Conservation (phyloP, 2,888 invertebrate species). For the Nymphalis polychloros region DNA sequence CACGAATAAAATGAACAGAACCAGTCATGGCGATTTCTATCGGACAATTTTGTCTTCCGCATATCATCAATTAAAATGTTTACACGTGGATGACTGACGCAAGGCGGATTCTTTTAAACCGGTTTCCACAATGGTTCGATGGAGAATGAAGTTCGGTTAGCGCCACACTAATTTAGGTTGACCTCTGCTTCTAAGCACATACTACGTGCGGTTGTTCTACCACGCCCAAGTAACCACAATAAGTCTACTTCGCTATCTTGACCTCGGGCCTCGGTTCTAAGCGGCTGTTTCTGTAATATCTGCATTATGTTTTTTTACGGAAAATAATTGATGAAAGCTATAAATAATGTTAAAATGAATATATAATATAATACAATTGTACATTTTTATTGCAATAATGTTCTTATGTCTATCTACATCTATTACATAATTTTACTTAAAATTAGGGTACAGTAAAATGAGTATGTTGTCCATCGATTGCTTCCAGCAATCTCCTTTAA, state of each 20-base stretch:
- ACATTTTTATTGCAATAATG: too few relatives aligned
- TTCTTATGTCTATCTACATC: too few relatives aligned
- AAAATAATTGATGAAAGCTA: not conserved
- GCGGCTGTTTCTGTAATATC: conserved; percentile 5
- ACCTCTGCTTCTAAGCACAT: conserved; percentile 43
- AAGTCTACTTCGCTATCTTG: conserved; percentile 21
- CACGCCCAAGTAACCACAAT: conserved; percentile 30
- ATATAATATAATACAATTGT: not conserved
- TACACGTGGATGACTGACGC: conserved; percentile 75
- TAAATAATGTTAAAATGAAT: not conserved
- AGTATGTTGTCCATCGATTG: too few relatives aligned
- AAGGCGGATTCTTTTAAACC: conserved; percentile 71
- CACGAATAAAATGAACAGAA: conserved; percentile 53
- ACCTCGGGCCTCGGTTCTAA: conserved; percentile 15
- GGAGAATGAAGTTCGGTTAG: conserved; percentile 68
- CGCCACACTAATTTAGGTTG: conserved; percentile 62
- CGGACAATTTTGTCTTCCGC: conserved; percentile 71
- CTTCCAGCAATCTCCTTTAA: too few relatives aligned
- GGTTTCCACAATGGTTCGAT: conserved; percentile 70
- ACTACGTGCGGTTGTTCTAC: conserved; percentile 29
- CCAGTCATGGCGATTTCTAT: conserved; percentile 61
- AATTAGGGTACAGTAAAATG: too few relatives aligned
- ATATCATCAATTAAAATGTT: conserved; percentile 79
- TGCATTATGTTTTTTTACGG: conserved; percentile 4
- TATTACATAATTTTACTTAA: too few relatives aligned